phyloP scores from a whole-genome alignment of 2,888 invertebrate genomes.

The Frankliniella fusca region DNA sequence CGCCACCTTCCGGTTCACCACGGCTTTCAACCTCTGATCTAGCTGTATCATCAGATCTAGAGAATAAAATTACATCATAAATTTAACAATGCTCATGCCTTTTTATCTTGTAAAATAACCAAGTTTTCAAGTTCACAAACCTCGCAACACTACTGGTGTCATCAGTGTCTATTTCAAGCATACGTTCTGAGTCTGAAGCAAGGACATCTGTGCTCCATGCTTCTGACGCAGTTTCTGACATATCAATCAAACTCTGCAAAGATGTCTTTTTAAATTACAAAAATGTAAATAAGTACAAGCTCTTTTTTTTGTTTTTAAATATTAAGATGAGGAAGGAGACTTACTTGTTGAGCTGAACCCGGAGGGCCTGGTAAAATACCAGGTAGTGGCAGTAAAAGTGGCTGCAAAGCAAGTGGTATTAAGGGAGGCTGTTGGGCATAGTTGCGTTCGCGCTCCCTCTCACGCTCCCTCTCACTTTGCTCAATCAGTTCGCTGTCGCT shows the following conservation, averaged over 20 bases:
- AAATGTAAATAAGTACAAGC: background rate
- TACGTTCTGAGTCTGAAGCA: conserved; percentile 85
- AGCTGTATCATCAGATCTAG: conserved; percentile 71
- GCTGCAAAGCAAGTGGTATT: conserved; percentile 34
- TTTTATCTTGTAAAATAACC: background rate
- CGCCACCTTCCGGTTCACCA: conserved; percentile 48
- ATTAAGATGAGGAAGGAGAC: conserved; percentile 33
- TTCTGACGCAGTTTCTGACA: conserved; percentile 90
- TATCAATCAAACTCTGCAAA: conserved; percentile 54
- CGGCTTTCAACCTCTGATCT: conserved; percentile 53
- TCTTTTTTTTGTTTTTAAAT: too few relatives aligned
- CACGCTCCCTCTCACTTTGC: conserved; percentile 51
- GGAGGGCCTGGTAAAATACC: conserved; percentile 47
- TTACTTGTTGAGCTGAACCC: conserved; percentile 48
- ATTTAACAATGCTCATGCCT: background rate
- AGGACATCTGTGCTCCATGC: conserved; percentile 98
- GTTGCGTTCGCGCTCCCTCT: conserved; percentile 18
- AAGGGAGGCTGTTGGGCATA: conserved; percentile 41
- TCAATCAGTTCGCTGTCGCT: conserved; percentile 94
- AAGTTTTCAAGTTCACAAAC: conserved; percentile 39
- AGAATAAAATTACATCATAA: conserved; percentile 45
- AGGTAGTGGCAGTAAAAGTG: conserved; percentile 46
- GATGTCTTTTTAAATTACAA: background rate
- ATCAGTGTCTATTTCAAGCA: conserved; percentile 78
- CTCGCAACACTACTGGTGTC: conserved; percentile 62